Conservation (phyloP, 2,888 invertebrate species). For the Molanna angustata region DNA sequence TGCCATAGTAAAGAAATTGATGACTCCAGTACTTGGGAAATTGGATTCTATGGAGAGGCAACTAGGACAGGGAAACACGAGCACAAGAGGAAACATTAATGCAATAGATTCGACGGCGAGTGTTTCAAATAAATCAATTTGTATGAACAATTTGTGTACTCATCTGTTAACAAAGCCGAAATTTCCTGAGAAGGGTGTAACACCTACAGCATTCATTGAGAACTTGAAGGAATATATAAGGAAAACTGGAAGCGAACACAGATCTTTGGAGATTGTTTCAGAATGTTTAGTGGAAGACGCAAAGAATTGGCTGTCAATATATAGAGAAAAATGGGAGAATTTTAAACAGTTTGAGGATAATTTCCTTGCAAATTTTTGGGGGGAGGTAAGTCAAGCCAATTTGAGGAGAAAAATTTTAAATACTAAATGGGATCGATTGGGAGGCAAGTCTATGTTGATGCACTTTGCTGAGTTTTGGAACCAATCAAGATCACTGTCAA, state of each 20-base stretch:
- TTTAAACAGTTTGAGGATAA: not conserved
- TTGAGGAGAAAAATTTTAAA: not conserved
- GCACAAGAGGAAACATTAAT: not conserved
- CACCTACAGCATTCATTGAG: not conserved
- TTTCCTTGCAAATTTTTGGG: not conserved
- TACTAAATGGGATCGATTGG: not conserved
- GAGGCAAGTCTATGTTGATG: not conserved
- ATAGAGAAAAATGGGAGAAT: not conserved
- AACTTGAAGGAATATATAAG: not conserved
- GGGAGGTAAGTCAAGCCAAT: not conserved
- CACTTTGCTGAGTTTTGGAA: constrained; percentile 3
- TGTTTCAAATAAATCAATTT: not conserved
- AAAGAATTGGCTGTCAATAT: not conserved
- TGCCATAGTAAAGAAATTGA: not conserved
- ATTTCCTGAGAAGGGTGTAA: not conserved
- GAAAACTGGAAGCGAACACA: not conserved
- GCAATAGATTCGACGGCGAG: not conserved
- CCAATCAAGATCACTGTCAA: not conserved
- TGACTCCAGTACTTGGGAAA: not conserved
- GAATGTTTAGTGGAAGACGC: not conserved
- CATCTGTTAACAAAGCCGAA: not conserved
- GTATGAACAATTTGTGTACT: not conserved
- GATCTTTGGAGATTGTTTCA: not conserved
- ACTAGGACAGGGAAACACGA: not conserved
- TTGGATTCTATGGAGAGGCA: not conserved